These are phyloP conservation scores for Chaetops frenatus DNA, from an alignment of 2,113 vertebrate genomes.

Conservation along the genomic window DNA sequence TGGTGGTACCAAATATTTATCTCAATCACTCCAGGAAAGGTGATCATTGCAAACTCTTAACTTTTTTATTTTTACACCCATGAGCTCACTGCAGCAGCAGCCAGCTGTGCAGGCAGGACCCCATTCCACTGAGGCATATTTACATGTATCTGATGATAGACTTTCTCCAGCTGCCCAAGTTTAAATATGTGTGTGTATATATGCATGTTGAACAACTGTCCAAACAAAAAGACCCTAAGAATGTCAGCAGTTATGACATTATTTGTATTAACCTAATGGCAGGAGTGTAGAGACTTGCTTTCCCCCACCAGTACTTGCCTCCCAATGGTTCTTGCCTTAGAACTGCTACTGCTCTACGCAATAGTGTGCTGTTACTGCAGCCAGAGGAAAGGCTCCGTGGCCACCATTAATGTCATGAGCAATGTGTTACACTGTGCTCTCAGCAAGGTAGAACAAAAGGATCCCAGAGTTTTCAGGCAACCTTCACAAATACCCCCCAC, in stretches of 20 bases:
- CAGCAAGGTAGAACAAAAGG: neutral
- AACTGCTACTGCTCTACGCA: neutral
- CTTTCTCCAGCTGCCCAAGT: neutral
- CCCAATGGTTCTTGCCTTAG: neutral
- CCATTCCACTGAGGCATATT: neutral
- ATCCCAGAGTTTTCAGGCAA: neutral
- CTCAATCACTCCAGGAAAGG: neutral
- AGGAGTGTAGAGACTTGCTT: neutral
- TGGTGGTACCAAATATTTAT: neutral
- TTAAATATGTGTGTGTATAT: neutral
- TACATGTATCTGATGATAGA: neutral
- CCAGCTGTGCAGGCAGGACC: neutral
- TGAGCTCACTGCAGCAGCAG: neutral
- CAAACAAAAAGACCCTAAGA: conserved; percentile 10
- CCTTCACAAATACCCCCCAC: neutral
- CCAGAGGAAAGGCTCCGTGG: neutral
- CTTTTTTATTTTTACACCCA: neutral
- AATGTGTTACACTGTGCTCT: neutral
- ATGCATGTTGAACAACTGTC: neutral
- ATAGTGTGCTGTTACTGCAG: neutral
- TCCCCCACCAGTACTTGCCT: neutral
- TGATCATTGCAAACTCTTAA: neutral
- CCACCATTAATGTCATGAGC: neutral
- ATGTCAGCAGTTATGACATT: neutral
- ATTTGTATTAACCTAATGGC: neutral